Evolutionary conservation across 2,797 vertebrate genomes (phyloP).

Genomic region (Sebastes baramenuke): DNA sequence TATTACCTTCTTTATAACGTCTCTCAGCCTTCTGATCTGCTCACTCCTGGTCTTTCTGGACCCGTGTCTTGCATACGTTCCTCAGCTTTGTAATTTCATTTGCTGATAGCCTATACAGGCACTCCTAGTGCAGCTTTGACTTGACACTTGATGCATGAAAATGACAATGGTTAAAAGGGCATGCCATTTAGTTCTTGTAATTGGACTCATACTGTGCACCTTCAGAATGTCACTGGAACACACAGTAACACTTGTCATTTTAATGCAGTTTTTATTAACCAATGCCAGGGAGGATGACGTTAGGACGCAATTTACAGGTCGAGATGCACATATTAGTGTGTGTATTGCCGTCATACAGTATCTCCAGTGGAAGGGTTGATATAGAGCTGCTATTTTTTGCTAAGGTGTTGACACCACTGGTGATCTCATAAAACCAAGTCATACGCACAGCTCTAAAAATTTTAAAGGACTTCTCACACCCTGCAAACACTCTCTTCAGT

Average conservation of each 20-base stretch:
- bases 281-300: neutral
- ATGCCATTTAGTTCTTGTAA: constrained; percentile 52
- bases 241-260: constrained; percentile 18
- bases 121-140: neutral
- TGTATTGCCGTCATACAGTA: neutral
- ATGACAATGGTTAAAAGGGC: constrained; percentile 56
- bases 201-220: constrained; percentile 39
- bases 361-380: neutral
- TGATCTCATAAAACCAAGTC: neutral
- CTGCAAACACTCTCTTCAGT: too few species aligned
- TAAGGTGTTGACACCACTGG: neutral
- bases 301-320: neutral
- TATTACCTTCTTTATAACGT: neutral
- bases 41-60: neutral
- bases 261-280: constrained; percentile 28
- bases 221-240: constrained; percentile 41
- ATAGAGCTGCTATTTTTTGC: neutral
- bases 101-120: constrained; percentile 25
- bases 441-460: too few species aligned
- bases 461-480: too few species aligned
- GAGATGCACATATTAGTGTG: neutral
- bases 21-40: neutral
- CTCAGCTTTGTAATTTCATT: constrained; percentile 11
- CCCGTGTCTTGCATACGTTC: neutral
- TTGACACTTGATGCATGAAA: constrained; percentile 52